Conservation (phyloP, 2,113 vertebrate species). For the Syngnathoides biaculeatus region DNA sequence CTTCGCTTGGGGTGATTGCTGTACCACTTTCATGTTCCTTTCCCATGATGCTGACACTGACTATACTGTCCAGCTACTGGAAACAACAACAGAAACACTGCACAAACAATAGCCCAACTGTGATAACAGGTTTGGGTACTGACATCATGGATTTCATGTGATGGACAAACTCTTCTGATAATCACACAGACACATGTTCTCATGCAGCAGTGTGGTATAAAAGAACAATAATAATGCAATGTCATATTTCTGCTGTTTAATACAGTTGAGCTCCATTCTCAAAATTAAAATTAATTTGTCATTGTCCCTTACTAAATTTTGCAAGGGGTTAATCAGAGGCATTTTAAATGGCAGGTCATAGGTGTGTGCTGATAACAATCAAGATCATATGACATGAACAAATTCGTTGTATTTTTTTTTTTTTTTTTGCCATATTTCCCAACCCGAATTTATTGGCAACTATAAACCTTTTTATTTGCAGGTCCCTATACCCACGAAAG, state of each 20-base stretch:
- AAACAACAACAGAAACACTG: slow-evolving; percentile 41
- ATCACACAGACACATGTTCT: slow-evolving; percentile 21
- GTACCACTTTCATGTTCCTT: slow-evolving; percentile 24
- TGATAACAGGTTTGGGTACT: slow-evolving; percentile 37
- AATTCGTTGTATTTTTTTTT: too few relatives aligned
- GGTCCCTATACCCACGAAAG: too few relatives aligned
- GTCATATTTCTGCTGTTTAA: not conserved
- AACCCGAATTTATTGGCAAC: too few relatives aligned
- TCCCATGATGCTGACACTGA: slow-evolving; percentile 40
- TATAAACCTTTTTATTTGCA: too few relatives aligned
- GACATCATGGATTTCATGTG: slow-evolving; percentile 62
- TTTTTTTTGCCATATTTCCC: too few relatives aligned
- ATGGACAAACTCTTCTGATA: slow-evolving; percentile 26
- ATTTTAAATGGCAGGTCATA: too few relatives aligned
- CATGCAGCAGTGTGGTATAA: not conserved
- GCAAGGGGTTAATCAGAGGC: too few relatives aligned
- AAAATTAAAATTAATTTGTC: too few relatives aligned
- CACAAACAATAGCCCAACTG: slow-evolving; percentile 55
- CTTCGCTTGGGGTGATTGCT: slow-evolving; percentile 44
- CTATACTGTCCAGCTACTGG: slow-evolving; percentile 21
- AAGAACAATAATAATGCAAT: not conserved
- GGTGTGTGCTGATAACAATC: too few relatives aligned
- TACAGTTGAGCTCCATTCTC: not conserved
- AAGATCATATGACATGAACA: too few relatives aligned
- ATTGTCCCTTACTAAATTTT: too few relatives aligned